Conservation (phyloP, 53 echinoderm and acorn worm genomes). For the Stichopus horrens region DNA sequence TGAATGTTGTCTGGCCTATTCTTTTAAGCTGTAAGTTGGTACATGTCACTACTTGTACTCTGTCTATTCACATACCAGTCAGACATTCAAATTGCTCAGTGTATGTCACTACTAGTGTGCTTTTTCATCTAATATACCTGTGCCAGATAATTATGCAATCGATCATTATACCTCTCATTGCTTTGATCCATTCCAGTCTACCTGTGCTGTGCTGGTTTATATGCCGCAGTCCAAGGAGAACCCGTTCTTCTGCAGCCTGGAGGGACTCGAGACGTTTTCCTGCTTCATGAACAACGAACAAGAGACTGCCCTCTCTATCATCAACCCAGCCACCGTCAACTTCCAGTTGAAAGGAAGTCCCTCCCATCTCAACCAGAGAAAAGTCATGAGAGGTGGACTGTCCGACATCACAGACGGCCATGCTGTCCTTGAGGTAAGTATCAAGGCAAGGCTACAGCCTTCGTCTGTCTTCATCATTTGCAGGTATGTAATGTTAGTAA, state of each 20-base stretch:
- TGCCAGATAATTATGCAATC: not conserved
- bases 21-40: too few species aligned
- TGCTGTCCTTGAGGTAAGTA: constrained; percentile 76
- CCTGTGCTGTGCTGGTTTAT: constrained; percentile 90
- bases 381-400: constrained; percentile 65
- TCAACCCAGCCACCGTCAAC: constrained; percentile 84
- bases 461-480: too few species aligned
- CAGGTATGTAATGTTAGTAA: too few species aligned
- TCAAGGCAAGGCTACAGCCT: too few species aligned
- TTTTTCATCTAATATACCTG: not conserved
- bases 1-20: too few species aligned
- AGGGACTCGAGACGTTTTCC: constrained; percentile 93
- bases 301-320: constrained; percentile 91
- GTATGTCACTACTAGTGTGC: not conserved
- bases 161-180: not conserved
- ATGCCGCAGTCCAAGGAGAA: constrained; percentile 75
- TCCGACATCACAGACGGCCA: constrained; percentile 90
- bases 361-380: constrained; percentile 54
- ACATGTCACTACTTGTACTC: too few species aligned
- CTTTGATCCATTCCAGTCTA: constrained; percentile 55
- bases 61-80: too few species aligned
- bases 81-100: too few species aligned
- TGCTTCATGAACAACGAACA: constrained; percentile 85
- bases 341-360: constrained; percentile 85
- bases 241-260: constrained; percentile 83